A percentile compares a stretch with the other conserved stretches of the same genome.
Evolutionary conservation across 2,797 vertebrate genomes (phyloP).

Genomic region (Brachyalestes nurse): DNA sequence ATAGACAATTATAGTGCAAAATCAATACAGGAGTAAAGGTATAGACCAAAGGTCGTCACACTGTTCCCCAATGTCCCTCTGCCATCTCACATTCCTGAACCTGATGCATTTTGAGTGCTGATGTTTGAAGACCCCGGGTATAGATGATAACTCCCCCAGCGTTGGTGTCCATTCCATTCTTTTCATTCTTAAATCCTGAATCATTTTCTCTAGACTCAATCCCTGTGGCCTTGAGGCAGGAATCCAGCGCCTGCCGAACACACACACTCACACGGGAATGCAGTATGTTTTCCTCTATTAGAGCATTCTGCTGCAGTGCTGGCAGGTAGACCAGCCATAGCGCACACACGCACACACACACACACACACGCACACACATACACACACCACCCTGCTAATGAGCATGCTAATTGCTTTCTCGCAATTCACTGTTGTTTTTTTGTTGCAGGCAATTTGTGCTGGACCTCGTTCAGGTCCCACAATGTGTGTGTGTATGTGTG

Average conservation of each 20-base stretch:
- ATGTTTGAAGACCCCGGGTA: too few relatives aligned
- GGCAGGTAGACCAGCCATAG: background rate
- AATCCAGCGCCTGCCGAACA: background rate
- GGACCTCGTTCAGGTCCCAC: constrained; percentile 34
- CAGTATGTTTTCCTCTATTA: background rate
- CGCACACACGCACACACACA: too few relatives aligned
- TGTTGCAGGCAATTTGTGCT: constrained; percentile 17
- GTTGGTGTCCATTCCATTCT: background rate
- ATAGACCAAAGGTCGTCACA: background rate
- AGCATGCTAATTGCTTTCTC: constrained; percentile 52
- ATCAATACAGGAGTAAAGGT: background rate
- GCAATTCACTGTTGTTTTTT: constrained; percentile 24
- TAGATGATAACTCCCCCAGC: too few relatives aligned
- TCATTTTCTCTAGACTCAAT: background rate
- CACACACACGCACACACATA: background rate
- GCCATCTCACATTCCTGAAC: too few relatives aligned
- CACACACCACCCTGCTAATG: constrained; percentile 42
- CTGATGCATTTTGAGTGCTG: too few relatives aligned
- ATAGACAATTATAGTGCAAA: background rate
- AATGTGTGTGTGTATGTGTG: background rate
- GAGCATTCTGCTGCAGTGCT: background rate
- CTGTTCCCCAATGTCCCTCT: too few relatives aligned
- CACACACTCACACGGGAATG: background rate
- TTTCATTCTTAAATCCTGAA: background rate
- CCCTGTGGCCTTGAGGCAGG: background rate